Conservation (phyloP, 2,888 invertebrate genomes). For the Acronicta aceris region DNA sequence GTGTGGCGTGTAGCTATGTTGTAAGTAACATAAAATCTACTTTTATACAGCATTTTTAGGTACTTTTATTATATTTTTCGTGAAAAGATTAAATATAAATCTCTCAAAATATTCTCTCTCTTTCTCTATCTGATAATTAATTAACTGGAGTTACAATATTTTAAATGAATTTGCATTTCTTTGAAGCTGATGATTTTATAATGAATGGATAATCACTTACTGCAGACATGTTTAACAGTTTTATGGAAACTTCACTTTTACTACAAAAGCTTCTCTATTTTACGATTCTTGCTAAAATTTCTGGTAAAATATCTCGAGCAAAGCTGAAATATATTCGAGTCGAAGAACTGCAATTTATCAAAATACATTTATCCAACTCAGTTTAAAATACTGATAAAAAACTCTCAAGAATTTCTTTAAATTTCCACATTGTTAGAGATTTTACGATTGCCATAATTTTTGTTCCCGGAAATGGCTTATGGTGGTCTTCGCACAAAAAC, state of each 20-base stretch:
- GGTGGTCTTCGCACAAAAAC: constrained; percentile 39
- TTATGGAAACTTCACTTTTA: not conserved
- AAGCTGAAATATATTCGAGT: constrained; percentile 38
- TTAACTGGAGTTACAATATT: not conserved
- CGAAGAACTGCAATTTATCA: constrained; percentile 41
- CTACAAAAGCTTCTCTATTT: constrained; percentile 7
- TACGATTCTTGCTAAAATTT: constrained; percentile 34
- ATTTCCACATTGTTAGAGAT: constrained; percentile 24
- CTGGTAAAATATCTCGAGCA: constrained; percentile 29
- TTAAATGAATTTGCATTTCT: not conserved
- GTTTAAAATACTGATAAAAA: constrained; percentile 33
- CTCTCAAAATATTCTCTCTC: too few species aligned
- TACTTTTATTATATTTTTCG: too few species aligned
- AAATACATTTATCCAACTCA: constrained; percentile 24
- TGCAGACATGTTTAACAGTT: not conserved
- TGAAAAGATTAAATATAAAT: too few species aligned
- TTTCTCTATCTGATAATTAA: too few species aligned
- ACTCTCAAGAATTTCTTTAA: constrained; percentile 16
- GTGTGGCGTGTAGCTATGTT: constrained; percentile 7
- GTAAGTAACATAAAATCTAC: constrained; percentile 3
- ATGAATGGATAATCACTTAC: not conserved
- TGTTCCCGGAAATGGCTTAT: constrained; percentile 27
- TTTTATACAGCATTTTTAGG: too few species aligned
- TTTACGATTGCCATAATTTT: constrained; percentile 30
- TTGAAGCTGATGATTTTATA: not conserved